Conservation (phyloP, 2,888 invertebrate species). For the Laspeyria flexula region DNA sequence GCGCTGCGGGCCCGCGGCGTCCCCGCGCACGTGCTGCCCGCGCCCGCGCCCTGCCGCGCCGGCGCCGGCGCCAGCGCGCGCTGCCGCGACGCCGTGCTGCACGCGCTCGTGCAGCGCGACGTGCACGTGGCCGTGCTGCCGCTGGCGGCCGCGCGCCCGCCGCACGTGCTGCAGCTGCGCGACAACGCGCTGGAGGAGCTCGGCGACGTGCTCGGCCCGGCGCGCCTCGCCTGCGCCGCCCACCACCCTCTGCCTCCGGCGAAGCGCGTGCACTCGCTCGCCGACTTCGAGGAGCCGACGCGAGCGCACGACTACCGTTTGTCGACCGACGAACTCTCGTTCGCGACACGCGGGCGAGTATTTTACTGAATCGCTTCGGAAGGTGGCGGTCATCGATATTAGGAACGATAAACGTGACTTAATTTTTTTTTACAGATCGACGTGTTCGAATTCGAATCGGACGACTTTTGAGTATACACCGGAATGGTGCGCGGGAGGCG, state of each 20-base stretch:
- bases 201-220: conserved; percentile 61
- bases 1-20: conserved; percentile 47
- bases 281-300: conserved; percentile 57
- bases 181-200: conserved; percentile 65
- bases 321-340: neutral
- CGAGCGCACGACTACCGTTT: conserved; percentile 48
- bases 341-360: conserved; percentile 12
- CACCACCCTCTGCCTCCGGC: conserved; percentile 46
- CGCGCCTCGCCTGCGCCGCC: conserved; percentile 57
- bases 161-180: conserved; percentile 54
- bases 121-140: conserved; percentile 51
- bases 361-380: too few species aligned
- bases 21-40: conserved; percentile 27
- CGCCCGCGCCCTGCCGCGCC: conserved; percentile 29
- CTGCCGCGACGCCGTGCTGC: conserved; percentile 33
- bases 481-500: conserved; percentile 70
- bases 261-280: conserved; percentile 63
- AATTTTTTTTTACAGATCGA: neutral
- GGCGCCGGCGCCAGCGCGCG: conserved; percentile 40
- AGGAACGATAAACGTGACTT: neutral
- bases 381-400: too few species aligned
- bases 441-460: conserved; percentile 23
- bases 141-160: conserved; percentile 51
- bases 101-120: conserved; percentile 16
- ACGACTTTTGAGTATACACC: conserved; percentile 87